phyloP scores from a whole-genome alignment of 2,113 vertebrate genomes.

The Bos indicus region DNA sequence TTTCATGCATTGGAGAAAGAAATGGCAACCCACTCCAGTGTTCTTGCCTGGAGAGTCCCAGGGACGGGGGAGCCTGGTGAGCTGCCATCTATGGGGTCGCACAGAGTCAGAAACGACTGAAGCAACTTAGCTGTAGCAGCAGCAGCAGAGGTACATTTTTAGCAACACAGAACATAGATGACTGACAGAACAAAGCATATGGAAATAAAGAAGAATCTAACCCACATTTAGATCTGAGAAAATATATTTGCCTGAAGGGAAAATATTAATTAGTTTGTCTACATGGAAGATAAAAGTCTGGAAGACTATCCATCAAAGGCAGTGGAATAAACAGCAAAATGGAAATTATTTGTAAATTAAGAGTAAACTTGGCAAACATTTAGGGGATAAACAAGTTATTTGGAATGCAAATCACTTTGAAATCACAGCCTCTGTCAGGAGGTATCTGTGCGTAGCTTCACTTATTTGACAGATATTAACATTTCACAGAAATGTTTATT shows the following conservation, averaged over 20 bases:
- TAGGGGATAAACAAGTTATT: conserved; percentile 87
- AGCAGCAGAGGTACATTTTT: conserved; percentile 81
- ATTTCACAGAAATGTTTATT: conserved; percentile 90
- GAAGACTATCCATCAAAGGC: conserved; percentile 94
- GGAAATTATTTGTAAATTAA: conserved; percentile 97
- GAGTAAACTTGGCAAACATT: conserved; percentile 92
- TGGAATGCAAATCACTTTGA: conserved; percentile 85
- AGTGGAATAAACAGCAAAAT: conserved; percentile 91
- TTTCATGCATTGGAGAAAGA: no score
- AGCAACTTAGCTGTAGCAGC: no score
- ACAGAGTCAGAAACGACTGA: no score
- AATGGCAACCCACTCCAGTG: no score
- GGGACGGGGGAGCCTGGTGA: no score
- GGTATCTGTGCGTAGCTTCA: conserved; percentile 92
- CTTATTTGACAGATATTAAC: conserved; percentile 92
- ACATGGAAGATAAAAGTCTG: conserved; percentile 93
- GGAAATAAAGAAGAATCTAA: conserved; percentile 91
- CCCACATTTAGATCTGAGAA: conserved; percentile 96
- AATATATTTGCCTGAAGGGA: conserved; percentile 97
- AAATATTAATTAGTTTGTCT: conserved; percentile 99
- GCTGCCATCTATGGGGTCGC: no score
- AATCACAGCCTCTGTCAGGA: conserved; percentile 88
- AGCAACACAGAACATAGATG: conserved; percentile 84
- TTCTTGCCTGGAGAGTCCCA: no score
- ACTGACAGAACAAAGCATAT: conserved; percentile 97